Evolutionary conservation across 2,888 invertebrate species (phyloP).

Genomic region (Tridacna crocea): DNA sequence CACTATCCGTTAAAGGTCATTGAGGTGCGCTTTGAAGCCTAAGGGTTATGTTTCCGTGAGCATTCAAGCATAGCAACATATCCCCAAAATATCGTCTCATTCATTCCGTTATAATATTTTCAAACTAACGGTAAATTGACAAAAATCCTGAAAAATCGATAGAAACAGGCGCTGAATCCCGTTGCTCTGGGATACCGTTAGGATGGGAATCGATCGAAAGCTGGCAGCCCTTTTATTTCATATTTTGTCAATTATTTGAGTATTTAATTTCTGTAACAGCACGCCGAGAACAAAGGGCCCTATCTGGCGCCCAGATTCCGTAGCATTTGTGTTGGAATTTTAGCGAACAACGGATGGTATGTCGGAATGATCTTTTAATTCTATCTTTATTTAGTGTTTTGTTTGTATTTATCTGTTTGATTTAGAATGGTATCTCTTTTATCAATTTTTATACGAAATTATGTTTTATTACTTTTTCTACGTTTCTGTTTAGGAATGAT

Average conservation of each 20-base stretch:
- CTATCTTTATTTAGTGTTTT: not conserved
- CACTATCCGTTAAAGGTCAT: too few species aligned
- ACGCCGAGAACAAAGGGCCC: conserved; percentile 6
- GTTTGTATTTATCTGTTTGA: too few species aligned
- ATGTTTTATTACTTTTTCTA: too few species aligned
- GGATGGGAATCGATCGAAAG: conserved; percentile 7
- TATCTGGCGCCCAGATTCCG: conserved; percentile 29
- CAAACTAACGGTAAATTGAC: conserved; percentile 18
- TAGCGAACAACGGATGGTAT: conserved; percentile 20
- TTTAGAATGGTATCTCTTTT: not conserved
- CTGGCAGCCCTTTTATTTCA: conserved; percentile 11
- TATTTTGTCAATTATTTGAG: conserved; percentile 27
- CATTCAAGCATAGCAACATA: conserved; percentile 10
- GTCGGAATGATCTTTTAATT: conserved; percentile 1
- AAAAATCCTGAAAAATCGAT: conserved; percentile 17
- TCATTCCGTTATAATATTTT: conserved; percentile 13
- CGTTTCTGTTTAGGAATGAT: too few species aligned
- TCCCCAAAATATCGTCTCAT: not conserved
- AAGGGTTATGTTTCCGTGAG: too few species aligned
- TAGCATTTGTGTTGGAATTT: conserved; percentile 24
- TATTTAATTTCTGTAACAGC: conserved; percentile 28
- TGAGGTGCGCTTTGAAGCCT: too few species aligned
- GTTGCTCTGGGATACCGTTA: conserved; percentile 28
- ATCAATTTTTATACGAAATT: not conserved
- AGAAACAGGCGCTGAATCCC: conserved; percentile 23